Evolutionary conservation across 2,113 vertebrate species (phyloP), one percentile per base, ranked within the genome.

Genomic region (Scomber colias): DNA sequence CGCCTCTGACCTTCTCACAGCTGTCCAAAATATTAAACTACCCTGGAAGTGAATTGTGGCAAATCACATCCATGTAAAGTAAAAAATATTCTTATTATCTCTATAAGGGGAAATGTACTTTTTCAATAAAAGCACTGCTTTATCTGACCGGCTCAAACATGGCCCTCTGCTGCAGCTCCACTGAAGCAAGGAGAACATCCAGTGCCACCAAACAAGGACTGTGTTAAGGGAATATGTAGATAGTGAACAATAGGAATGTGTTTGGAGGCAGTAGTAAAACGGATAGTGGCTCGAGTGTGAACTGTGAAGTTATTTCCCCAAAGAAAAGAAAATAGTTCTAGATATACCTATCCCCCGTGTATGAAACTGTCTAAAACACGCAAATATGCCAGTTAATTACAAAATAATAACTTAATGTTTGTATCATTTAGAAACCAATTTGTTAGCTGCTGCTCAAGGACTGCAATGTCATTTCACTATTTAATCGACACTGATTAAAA

Each of bases 401-500:
- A 46, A 27, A 66, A 56, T 11, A 17, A 56, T 14, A 5, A 15
- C n/a, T 40, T 68, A 12, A 70, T 40, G 24, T 19, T 30, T 16
- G 3, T 11, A 30, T 19, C 16, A 11, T 70, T 63, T 21, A 31
- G 12, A 12, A 24, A 63, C 27, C 50, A 50, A 9, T 30, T 30
- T 64, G 24, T 71, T 19, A 21, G 35, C 49, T 50, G 50, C 65
- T 64, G 12, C 50, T 27, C 24, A 27, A 27, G 24, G 24, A 49
- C 13, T 2, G 1, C 16, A 48, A 45, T 49, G n/a, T 40, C 4
- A 40, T 50, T 44, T 59, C 13, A 30, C 19, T n/a, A 3, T 74
- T n/a, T 80, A 31, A 79, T 64, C 57, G 53, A 7, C 7, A 15
- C 11, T 16, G 10, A 65, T 79, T 57, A 9, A 65, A 65, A 64